Evolutionary conservation across 2,888 invertebrate species (phyloP), one percentile per base, ranked within the genome.

Genomic region (Liopterus haemorrhoidalis): DNA sequence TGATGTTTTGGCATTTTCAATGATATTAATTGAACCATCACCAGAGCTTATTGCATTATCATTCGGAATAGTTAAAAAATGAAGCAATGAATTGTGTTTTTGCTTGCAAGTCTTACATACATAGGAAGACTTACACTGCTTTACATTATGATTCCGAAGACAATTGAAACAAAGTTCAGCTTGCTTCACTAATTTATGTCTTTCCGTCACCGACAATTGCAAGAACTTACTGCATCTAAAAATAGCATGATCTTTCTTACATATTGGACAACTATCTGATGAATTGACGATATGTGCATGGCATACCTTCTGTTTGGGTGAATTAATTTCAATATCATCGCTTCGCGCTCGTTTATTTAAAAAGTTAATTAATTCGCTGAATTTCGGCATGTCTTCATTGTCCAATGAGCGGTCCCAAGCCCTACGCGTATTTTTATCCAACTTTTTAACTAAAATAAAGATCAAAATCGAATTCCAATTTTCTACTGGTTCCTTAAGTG

Each of bases 161-260:
- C 40, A 45, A 18, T 24, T n/a, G n/a, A 9, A 3, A 24, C 45
- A 45, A 9, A n/a, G n/a, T n/a, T n/a, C n/a, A n/a, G n/a, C n/a
- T n/a, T n/a, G n/a, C n/a, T n/a, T n/a, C n/a, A n/a, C n/a, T n/a
- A n/a, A n/a, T n/a, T n/a, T n/a, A n/a, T n/a, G n/a, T n/a, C n/a
- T n/a, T n/a, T n/a, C n/a, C n/a, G n/a, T n/a, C n/a, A n/a, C n/a
- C n/a, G n/a, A n/a, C n/a, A n/a, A n/a, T n/a, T n/a, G n/a, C n/a
- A n/a, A n/a, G n/a, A n/a, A n/a, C n/a, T n/a, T n/a, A n/a, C n/a
- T n/a, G n/a, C n/a, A n/a, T n/a, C n/a, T n/a, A n/a, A n/a, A n/a
- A n/a, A n/a, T n/a, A n/a, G n/a, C n/a, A n/a, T n/a, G n/a, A n/a
- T n/a, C n/a, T n/a, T n/a, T n/a, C n/a, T n/a, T n/a, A n/a, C n/a